Percentiles rank a stretch among this genome's conserved stretches.
These are phyloP conservation scores for Drosophila aldrichi DNA, from an alignment of 2,888 invertebrate genomes.

Conservation along the genomic window DNA sequence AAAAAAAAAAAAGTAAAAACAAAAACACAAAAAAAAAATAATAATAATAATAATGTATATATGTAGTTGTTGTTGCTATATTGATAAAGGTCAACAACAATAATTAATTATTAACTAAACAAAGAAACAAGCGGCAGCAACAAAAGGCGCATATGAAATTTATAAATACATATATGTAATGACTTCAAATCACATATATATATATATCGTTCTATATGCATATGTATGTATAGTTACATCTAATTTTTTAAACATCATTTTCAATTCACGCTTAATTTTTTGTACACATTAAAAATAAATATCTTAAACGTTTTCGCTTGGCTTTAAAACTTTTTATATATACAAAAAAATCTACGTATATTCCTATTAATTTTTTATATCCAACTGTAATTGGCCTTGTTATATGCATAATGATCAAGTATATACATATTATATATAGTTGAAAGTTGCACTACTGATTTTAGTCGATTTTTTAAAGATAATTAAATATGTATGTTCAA, in stretches of 20 bases:
- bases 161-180: conserved; percentile 22
- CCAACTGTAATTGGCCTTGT: conserved; percentile 31
- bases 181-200: conserved; percentile 22
- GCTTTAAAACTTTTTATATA: conserved; percentile 13
- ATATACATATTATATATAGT: conserved; percentile 21
- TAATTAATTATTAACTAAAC: conserved; percentile 28
- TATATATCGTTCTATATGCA: conserved; percentile 1
- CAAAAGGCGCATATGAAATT: conserved; percentile 42
- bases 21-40: conserved; percentile 60
- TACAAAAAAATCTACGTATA: background rate
- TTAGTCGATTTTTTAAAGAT: conserved; percentile 50
- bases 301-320: conserved; percentile 41
- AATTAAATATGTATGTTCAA: conserved; percentile 45
- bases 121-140: conserved; percentile 46
- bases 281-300: conserved; percentile 11
- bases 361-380: conserved; percentile 23
- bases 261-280: conserved; percentile 17
- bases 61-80: conserved; percentile 68
- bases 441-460: conserved; percentile 33
- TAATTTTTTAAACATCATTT: conserved; percentile 27
- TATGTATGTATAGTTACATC: conserved; percentile 25
- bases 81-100: conserved; percentile 29
- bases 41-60: conserved; percentile 80
- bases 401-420: conserved; percentile 32
- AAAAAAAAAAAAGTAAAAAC: conserved; percentile 29